A percentile compares a stretch with the other conserved stretches of the same genome.
Conservation (phyloP, 2,113 vertebrate genomes). For the Orthonyx spaldingii region DNA sequence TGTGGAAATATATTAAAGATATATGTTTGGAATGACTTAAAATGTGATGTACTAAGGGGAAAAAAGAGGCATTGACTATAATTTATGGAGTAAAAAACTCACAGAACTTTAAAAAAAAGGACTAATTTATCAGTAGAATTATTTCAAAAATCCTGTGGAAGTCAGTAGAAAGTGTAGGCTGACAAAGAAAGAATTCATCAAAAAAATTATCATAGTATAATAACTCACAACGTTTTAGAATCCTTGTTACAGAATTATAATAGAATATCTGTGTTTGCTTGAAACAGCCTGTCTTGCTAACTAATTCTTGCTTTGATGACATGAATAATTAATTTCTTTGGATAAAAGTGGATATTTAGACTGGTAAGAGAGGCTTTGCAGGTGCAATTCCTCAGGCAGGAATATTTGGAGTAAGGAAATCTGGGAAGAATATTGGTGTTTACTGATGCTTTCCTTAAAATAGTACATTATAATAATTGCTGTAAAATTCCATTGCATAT, state of each 20-base stretch:
- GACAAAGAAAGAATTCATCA: neutral
- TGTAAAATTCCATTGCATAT: neutral
- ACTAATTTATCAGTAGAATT: neutral
- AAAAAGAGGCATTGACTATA: neutral
- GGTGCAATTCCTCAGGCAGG: neutral
- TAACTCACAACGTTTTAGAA: neutral
- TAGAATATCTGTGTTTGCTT: neutral
- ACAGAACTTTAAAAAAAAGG: neutral
- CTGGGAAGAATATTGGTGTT: neutral
- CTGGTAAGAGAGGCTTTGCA: neutral
- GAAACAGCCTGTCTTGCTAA: neutral
- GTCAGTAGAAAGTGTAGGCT: neutral
- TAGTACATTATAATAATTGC: neutral
- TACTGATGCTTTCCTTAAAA: neutral
- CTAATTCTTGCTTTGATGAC: neutral
- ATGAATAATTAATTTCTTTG: constrained; percentile 7
- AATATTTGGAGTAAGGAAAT: neutral
- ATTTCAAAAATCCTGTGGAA: neutral
- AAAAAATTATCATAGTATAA: neutral
- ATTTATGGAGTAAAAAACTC: neutral
- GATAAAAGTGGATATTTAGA: neutral
- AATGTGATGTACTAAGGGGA: neutral
- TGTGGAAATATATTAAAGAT: neutral
- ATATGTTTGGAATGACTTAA: neutral
- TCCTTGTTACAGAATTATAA: neutral